Conservation (phyloP, 2,888 invertebrate species). For the Ferdinandea cuprea region DNA sequence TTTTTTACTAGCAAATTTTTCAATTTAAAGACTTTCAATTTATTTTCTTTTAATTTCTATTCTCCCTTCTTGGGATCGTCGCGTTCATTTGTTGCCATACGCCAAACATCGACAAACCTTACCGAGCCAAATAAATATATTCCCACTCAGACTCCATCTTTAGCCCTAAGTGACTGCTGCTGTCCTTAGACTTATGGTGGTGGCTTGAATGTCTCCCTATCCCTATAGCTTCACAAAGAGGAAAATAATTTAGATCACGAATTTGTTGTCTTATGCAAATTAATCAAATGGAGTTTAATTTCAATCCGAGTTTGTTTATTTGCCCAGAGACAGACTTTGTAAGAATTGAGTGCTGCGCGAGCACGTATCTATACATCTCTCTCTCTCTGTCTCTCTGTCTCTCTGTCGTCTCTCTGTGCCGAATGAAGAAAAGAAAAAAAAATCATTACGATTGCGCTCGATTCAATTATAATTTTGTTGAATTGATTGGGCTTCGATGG, state of each 20-base stretch:
- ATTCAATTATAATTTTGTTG: conserved; percentile 73
- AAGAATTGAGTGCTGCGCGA: conserved; percentile 18
- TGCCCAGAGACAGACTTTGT: conserved; percentile 21
- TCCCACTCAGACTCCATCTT: conserved; percentile 73
- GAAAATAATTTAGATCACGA: conserved; percentile 83
- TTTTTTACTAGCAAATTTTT: neutral
- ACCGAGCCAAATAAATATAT: conserved; percentile 1
- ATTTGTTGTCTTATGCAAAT: conserved; percentile 83
- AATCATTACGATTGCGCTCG: conserved; percentile 62
- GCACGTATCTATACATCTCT: too few species aligned
- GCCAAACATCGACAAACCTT: conserved; percentile 14
- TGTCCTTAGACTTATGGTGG: conserved; percentile 19
- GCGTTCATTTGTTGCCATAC: conserved; percentile 33
- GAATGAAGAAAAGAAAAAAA: conserved; percentile 28
- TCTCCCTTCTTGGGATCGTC: conserved; percentile 10
- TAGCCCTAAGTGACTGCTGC: conserved; percentile 78
- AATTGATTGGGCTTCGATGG: conserved; percentile 62
- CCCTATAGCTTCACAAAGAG: conserved; percentile 46
- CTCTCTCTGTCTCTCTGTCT: too few species aligned
- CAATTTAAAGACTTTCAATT: conserved; percentile 64
- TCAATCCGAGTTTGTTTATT: conserved; percentile 67
- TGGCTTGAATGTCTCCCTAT: neutral
- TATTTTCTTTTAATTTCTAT: conserved; percentile 62
- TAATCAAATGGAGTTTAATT: conserved; percentile 81
- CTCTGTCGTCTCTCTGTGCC: too few species aligned